phyloP scores from a whole-genome alignment of 2,797 vertebrate genomes.

The Geotrypetes seraphini region DNA sequence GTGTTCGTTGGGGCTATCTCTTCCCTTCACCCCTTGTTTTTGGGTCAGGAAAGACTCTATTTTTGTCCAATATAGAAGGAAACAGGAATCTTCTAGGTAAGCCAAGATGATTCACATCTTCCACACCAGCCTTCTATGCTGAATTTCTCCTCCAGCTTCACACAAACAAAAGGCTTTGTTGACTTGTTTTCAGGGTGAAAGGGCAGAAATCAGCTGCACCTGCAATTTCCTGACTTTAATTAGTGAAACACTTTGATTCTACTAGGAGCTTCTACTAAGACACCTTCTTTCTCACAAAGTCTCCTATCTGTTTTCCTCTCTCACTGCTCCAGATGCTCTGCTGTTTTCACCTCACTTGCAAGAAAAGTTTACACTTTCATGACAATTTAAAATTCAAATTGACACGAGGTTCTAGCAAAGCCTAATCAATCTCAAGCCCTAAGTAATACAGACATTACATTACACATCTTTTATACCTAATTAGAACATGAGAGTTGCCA shows the following conservation, averaged over 20 bases:
- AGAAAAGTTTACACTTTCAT: constrained; percentile 6
- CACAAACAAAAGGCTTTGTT: not conserved
- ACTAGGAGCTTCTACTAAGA: constrained; percentile 1
- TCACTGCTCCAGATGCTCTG: not conserved
- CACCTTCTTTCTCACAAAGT: not conserved
- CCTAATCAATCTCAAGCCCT: not conserved
- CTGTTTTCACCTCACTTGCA: constrained; percentile 6
- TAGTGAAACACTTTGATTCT: not conserved
- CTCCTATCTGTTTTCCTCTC: not conserved
- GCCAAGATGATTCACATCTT: too few species aligned
- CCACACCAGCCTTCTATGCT: too few species aligned
- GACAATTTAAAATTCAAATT: constrained; percentile 27
- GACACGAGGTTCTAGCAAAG: constrained; percentile 11
- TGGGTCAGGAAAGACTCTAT: too few species aligned
- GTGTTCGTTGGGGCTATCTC: too few species aligned
- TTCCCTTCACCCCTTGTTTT: too few species aligned
- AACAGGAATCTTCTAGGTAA: too few species aligned
- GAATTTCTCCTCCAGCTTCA: not conserved
- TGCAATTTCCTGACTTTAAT: not conserved
- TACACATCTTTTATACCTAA: too few species aligned
- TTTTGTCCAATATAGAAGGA: too few species aligned
- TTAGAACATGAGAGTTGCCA: too few species aligned
- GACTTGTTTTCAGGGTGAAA: constrained; percentile 9
- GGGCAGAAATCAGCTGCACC: not conserved
- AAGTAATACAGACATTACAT: not conserved